Base-by-base conservation (phyloP, 2,888 invertebrate genomes). In the Sphaerophoria taeniata region DNA sequence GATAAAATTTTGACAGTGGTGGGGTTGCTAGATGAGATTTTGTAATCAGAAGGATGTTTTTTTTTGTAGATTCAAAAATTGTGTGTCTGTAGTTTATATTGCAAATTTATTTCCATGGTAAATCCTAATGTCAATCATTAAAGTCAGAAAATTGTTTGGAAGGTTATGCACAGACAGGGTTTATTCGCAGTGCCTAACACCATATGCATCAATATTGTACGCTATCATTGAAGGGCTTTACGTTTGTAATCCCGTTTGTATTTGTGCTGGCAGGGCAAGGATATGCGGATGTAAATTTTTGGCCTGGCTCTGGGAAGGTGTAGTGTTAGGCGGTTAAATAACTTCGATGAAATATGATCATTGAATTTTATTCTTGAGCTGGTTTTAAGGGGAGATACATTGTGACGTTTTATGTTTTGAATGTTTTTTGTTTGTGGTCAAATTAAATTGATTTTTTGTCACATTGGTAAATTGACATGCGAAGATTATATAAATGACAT, bases 91-190 rank as follows among this genome's bases (percentile, higher is more conserved):
- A 58, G 14, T 74, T 84, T 79, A 73, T 79, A 79, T 84, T 84
- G 84, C 84, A 81, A 85, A 85, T 85, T 24, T 72, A 85, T 85
- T 81, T 85, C 85, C 85, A 85, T 81, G 81, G 72, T 70, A 85
- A 85, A 81, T 85, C 85, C 85, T 85, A 82, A 86, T 86, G 86
- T 78, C 86, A 86, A 86, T 86, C 86, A 86, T 86, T 86, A 81
- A 86, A 77, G 86, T 74, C 86, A 82, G 86, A 77, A 56, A 56
- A 56, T 69, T 65, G 55, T 49, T 56, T 49, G 69, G 70, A 49
- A 63, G 69, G 49, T 43, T 70, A 34, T 65, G 49, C 4, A 61
- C 31, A 11, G 24, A 24, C 24, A 24, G 24, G 24, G 24, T 24
- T 24, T 24, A 24, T 24, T n/a, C 55, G 4, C 36, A 58, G 9